These are phyloP conservation scores for Limonius californicus DNA, from an alignment of 1,140 invertebrate species.

Conservation along the genomic window DNA sequence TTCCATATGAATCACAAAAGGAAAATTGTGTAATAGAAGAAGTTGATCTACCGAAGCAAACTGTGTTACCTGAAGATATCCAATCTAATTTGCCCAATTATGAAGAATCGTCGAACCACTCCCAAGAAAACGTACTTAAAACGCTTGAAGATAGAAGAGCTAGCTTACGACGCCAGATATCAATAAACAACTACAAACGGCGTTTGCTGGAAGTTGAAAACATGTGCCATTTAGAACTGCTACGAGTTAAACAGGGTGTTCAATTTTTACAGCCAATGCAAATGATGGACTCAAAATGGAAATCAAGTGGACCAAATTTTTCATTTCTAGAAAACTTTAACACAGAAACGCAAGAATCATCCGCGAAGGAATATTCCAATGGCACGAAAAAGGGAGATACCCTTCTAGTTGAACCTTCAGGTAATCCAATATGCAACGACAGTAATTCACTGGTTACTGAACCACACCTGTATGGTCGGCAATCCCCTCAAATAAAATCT, in stretches of 20 bases:
- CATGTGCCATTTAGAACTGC: conserved; percentile 54
- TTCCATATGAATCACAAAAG: conserved; percentile 33
- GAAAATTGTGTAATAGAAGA: too few species aligned
- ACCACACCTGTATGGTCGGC: too few species aligned
- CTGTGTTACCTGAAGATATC: too few species aligned
- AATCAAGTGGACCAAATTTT: too few species aligned
- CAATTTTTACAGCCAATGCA: conserved; percentile 52
- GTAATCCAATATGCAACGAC: too few species aligned
- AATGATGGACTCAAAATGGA: conserved; percentile 38
- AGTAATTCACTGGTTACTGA: too few species aligned
- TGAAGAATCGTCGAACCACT: background rate
- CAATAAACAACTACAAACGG: conserved; percentile 49
- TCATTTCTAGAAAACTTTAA: too few species aligned
- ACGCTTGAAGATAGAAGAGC: conserved; percentile 7
- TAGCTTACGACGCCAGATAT: conserved; percentile 50
- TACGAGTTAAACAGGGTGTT: conserved; percentile 52
- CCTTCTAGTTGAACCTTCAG: too few species aligned
- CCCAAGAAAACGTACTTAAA: background rate
- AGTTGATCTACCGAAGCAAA: conserved; percentile 7
- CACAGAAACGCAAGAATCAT: too few species aligned
- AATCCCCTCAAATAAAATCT: too few species aligned
- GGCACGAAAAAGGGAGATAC: too few species aligned
- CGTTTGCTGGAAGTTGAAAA: conserved; percentile 54
- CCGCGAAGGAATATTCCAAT: too few species aligned
- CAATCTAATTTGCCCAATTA: background rate